Base-by-base conservation (phyloP, 1,140 invertebrate genomes). In the Anastrepha obliqua region DNA sequence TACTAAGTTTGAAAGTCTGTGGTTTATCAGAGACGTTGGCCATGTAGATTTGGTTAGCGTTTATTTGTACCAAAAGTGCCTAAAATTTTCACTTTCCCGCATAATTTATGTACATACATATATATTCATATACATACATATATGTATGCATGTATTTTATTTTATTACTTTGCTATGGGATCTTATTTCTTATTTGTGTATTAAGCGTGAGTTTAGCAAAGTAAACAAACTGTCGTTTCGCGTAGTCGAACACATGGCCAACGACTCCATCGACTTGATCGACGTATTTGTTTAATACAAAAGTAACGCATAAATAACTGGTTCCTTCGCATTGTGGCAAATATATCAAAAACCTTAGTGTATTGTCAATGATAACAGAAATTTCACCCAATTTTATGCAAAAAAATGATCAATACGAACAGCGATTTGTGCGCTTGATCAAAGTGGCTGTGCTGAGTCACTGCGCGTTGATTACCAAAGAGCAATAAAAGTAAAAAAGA, bases 71-170 rank as follows among this genome's bases (percentile, higher is more conserved):
- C 4, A 6, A 70, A 70, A 15, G 15, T 70, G 11, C 60, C 60
- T 4, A 62, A 44, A 44, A 70, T 44, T 70, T 70, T 44, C 67
- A 70, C 67, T 70, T 70, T 70, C 67, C 6, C 67, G 13, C 17
- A 44, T 70, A 44, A 65, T 70, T 70, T 70, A 17, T 39, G 39
- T 9, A 39, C 44, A 6, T 70, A 17, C 11, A 7, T 9, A 39
- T 70, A 6, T 70, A 17, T 20, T 3, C 29, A 29, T 55, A 11
- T 55, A 55, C 51, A 55, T 70, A n/a, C 39, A 11, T 29, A 39
- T 55, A 55, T 55, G 11, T 11, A 55, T 11, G 51, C 8, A 15
- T 44, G 3, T 70, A 17, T 42, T 6, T 44, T 70, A 70, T 70
- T 70, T 44, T 29, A 47, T 70, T 42, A 17, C 3, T 55, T 55